Percentiles rank a stretch among this genome's conserved stretches.
Conservation (phyloP, 2,888 invertebrate species). For the Drosophila histrio region DNA sequence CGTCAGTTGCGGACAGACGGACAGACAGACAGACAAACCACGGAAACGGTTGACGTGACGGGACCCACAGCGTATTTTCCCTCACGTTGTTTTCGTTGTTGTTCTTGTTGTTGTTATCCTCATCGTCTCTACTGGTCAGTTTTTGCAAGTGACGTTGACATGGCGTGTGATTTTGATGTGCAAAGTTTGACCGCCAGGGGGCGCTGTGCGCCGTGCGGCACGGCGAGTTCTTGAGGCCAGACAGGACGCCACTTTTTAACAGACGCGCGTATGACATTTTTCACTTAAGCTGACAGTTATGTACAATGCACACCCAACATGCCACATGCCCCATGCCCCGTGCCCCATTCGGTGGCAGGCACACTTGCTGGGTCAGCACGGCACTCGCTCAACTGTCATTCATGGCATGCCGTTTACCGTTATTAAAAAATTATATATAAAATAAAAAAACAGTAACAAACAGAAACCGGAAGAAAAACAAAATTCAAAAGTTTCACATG, state of each 20-base stretch:
- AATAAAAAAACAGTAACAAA: slow-evolving; percentile 29
- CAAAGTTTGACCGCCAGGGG: slow-evolving; percentile 46
- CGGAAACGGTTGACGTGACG: slow-evolving; percentile 11
- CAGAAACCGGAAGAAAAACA: slow-evolving; percentile 51
- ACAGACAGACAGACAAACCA: slow-evolving; percentile 26
- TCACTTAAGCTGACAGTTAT: slow-evolving; percentile 80
- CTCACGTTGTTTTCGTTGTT: neutral
- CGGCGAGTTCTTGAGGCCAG: slow-evolving; percentile 27
- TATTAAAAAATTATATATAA: slow-evolving; percentile 74
- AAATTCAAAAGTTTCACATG: slow-evolving; percentile 76
- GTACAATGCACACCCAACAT: slow-evolving; percentile 48
- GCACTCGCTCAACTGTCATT: slow-evolving; percentile 74
- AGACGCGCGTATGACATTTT: slow-evolving; percentile 78
- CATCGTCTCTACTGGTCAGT: slow-evolving; percentile 35
- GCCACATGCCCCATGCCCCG: neutral
- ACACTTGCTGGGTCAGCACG: slow-evolving; percentile 47
- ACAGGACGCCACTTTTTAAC: slow-evolving; percentile 34
- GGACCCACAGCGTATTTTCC: neutral
- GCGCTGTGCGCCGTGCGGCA: slow-evolving; percentile 18
- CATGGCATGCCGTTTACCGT: slow-evolving; percentile 74
- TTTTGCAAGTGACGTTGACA: slow-evolving; percentile 62
- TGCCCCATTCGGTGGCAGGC: slow-evolving; percentile 7
- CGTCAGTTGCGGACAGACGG: slow-evolving; percentile 22
- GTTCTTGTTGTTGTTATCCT: slow-evolving; percentile 1
- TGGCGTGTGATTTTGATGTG: slow-evolving; percentile 70